Evolutionary conservation across 2,888 invertebrate species (phyloP).

Genomic region (Yponomeuta cagnagella): DNA sequence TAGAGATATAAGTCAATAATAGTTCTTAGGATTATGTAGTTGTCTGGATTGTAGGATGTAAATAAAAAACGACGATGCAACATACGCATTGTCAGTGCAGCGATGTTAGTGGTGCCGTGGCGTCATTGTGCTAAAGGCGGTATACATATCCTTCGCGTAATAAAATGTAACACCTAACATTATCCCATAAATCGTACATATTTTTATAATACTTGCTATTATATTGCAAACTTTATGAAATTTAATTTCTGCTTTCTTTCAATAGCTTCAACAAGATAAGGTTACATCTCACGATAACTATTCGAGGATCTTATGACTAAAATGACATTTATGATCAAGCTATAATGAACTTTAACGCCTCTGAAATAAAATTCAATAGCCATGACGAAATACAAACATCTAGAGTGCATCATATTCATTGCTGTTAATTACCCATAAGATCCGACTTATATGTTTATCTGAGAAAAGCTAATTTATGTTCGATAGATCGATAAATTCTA

Average conservation of each 20-base stretch:
- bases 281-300: background rate
- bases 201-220: constrained; percentile 11
- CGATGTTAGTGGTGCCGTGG: no score
- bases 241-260: constrained; percentile 10
- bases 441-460: background rate
- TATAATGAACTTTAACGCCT: background rate
- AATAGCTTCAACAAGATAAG: constrained; percentile 1
- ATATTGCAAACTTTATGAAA: constrained; percentile 16
- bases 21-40: no score
- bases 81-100: no score
- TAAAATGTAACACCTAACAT: constrained; percentile 8
- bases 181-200: background rate
- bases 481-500: background rate
- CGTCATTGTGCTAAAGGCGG: no score
- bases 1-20: no score
- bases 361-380: background rate
- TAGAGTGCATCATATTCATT: background rate
- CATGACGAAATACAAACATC: background rate
- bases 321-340: background rate
- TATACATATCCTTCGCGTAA: constrained; percentile 14
- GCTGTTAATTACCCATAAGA: background rate
- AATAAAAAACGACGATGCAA: no score
- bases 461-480: background rate
- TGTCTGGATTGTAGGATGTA: no score
- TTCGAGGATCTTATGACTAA: background rate